A percentile compares a stretch with the other conserved stretches of the same genome.
phyloP scores from a whole-genome alignment of 2,888 invertebrate genomes.

The Aleiodes testaceus region DNA sequence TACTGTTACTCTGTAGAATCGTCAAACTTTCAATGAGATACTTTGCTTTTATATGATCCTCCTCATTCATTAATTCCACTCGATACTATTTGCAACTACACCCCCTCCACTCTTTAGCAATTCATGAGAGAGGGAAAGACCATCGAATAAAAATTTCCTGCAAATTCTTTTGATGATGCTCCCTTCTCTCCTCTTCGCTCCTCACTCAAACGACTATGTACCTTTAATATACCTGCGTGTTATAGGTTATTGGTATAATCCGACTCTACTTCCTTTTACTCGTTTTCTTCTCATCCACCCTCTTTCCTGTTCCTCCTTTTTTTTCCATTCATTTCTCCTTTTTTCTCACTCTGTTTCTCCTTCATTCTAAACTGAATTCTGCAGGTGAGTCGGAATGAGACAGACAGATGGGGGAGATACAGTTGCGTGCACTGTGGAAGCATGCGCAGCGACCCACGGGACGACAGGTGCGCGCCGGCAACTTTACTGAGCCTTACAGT shows the following conservation, averaged over 20 bases:
- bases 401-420: conserved; percentile 8
- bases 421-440: conserved; percentile 43
- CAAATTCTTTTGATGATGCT: conserved; percentile 14
- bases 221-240: conserved; percentile 27
- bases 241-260: conserved; percentile 16
- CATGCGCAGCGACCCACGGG: conserved; percentile 65
- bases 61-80: too few species aligned
- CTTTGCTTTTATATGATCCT: not conserved
- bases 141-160: conserved; percentile 7
- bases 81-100: too few species aligned
- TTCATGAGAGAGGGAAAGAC: conserved; percentile 4
- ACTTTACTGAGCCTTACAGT: conserved; percentile 58
- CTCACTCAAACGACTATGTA: conserved; percentile 11
- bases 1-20: not conserved
- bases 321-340: not conserved
- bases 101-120: not conserved
- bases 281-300: conserved; percentile 1
- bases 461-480: conserved; percentile 69
- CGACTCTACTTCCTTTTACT: conserved; percentile 13
- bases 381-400: not conserved
- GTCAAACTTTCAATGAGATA: conserved; percentile 1
- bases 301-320: not conserved
- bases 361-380: conserved; percentile 19
- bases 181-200: not conserved
- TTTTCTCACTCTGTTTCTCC: not conserved